Percentiles rank a stretch among this genome's conserved stretches.
Evolutionary conservation across 2,113 vertebrate genomes (phyloP).

Genomic region (Alligator mississippiensis): DNA sequence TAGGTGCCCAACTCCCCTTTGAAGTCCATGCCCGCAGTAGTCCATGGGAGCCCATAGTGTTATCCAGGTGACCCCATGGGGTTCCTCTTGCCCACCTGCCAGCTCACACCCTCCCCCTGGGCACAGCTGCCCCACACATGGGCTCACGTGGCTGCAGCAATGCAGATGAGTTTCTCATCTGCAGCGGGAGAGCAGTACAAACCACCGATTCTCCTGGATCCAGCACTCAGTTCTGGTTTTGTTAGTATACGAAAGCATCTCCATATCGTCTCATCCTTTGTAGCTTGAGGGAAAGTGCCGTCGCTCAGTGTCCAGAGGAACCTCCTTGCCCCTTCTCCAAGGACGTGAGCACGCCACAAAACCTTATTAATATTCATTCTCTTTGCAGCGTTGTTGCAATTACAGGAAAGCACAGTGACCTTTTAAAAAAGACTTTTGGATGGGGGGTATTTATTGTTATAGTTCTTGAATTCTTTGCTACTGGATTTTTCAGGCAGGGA

Average conservation of each 20-base stretch:
- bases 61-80: background rate
- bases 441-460: conserved; percentile 57
- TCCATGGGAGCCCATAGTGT: background rate
- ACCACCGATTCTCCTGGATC: background rate
- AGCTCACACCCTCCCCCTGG: background rate
- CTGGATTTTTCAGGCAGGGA: conserved; percentile 55
- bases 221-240: background rate
- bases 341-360: conserved; percentile 54
- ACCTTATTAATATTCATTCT: conserved; percentile 71
- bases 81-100: background rate
- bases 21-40: background rate
- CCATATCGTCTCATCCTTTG: background rate
- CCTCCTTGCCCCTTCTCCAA: conserved; percentile 44
- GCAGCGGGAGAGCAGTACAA: background rate
- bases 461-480: conserved; percentile 64
- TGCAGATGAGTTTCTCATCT: background rate
- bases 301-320: conserved; percentile 48
- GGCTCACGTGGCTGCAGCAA: background rate
- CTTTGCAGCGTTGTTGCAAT: conserved; percentile 72
- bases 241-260: background rate
- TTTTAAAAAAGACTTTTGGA: conserved; percentile 65
- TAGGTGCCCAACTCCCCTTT: too few relatives aligned
- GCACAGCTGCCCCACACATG: accelerated
- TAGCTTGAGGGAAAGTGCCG: conserved; percentile 32
- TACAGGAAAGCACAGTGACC: conserved; percentile 73